A percentile compares a stretch with the other conserved stretches of the same genome.
phyloP scores from a whole-genome alignment of 2,113 vertebrate species.

The Crotalus helleri region DNA sequence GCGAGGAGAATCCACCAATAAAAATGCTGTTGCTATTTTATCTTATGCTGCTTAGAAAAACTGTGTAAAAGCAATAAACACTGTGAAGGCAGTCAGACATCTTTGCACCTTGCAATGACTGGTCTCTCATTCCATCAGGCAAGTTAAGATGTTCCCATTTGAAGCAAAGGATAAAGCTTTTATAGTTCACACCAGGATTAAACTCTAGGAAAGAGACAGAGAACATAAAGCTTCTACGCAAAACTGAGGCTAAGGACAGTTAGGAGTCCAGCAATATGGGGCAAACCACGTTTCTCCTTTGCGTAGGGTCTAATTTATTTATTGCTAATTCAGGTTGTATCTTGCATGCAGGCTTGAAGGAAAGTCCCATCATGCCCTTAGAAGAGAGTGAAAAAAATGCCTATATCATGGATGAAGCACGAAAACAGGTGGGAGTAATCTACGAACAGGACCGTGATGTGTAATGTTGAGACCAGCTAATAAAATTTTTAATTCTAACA shows the following conservation, averaged over 20 bases:
- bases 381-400: conserved; percentile 76
- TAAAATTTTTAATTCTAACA: background rate
- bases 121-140: too few relatives aligned
- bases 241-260: too few relatives aligned
- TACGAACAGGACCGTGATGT: conserved; percentile 70
- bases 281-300: background rate
- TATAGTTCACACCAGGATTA: background rate
- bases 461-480: background rate
- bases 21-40: too few relatives aligned
- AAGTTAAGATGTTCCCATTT: background rate
- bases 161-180: background rate
- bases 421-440: conserved; percentile 72
- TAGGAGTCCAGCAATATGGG: background rate
- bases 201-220: background rate
- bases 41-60: too few relatives aligned
- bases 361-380: conserved; percentile 77
- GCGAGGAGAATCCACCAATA: too few relatives aligned
- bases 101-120: too few relatives aligned
- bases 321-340: background rate
- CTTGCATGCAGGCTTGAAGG: conserved; percentile 74
- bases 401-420: conserved; percentile 77
- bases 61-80: too few relatives aligned
- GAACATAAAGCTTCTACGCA: background rate
- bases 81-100: too few relatives aligned
- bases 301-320: background rate